phyloP scores from a whole-genome alignment of 2,888 invertebrate species.

The Ptilodon capucinus region DNA sequence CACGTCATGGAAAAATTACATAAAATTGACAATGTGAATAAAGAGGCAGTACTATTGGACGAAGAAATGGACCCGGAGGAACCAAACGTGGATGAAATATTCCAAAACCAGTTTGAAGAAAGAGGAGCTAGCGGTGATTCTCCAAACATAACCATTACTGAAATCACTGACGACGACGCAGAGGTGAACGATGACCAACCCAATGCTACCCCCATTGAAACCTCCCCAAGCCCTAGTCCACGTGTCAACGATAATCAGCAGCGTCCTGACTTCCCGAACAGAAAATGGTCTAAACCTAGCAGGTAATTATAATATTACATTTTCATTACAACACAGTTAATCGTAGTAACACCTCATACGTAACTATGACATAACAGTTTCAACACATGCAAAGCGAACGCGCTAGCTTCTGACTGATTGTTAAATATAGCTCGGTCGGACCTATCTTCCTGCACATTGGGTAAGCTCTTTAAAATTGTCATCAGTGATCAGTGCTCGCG shows the following conservation, averaged over 20 bases:
- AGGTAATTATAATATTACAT: conserved; percentile 58
- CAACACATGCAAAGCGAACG: conserved; percentile 75
- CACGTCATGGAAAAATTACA: conserved; percentile 75
- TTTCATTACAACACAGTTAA: conserved; percentile 24
- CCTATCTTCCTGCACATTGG: conserved; percentile 74
- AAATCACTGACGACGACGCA: conserved; percentile 69
- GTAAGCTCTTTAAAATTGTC: conserved; percentile 80
- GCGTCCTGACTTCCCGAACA: conserved; percentile 48
- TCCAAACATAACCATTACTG: conserved; percentile 76
- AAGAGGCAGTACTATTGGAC: conserved; percentile 63
- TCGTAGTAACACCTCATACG: conserved; percentile 40
- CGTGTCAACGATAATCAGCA: conserved; percentile 50
- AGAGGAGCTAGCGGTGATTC: conserved; percentile 59
- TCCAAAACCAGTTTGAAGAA: conserved; percentile 69
- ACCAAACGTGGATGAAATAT: conserved; percentile 72
- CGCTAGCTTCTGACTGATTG: conserved; percentile 72
- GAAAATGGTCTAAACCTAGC: conserved; percentile 77
- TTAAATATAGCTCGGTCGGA: conserved; percentile 75
- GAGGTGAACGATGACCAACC: conserved; percentile 52
- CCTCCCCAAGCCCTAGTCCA: conserved; percentile 72
- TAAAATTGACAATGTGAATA: conserved; percentile 55
- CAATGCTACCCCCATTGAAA: conserved; percentile 61
- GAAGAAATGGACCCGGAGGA: conserved; percentile 71
- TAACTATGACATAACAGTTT: conserved; percentile 72
- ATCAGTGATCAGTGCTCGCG: conserved; percentile 78